Evolutionary conservation across 30 jellyfish, hydroid and myxozoan genomes (phyloP), one percentile per base, ranked within the genome.

Genomic region (Aurelia sp.): DNA sequence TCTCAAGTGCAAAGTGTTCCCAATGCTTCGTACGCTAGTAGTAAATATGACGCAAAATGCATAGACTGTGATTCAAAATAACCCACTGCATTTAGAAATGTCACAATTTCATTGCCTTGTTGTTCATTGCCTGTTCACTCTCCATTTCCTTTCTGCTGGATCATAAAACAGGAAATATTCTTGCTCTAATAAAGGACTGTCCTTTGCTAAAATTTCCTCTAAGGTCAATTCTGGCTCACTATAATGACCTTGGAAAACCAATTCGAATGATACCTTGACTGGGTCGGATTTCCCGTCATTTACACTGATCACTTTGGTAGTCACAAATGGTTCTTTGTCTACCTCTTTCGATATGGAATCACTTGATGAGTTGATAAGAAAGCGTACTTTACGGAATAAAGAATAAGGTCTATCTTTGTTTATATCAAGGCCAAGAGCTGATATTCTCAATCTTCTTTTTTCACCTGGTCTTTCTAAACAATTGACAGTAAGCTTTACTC

Each of bases 231-330:
- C 53, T 17, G 91, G 91, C 68, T 92, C 98, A 10, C 84, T 89
- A 78, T 86, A 92, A 79, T 86, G 97, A 22, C 98, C 95, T 13
- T 83, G 96, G 74, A 86, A 92, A 22, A 55, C 27, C 89, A 92
- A 30, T 33, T 80, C 83, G 50, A 69, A 47, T 2, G 64, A 37
- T 20, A 91, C 51, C n/a, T 86, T 81, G 10, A 75, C 22, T 21
- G 31, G 27, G 33, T 44, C 19, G 6, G 52, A 11, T 7, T 17
- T 20, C 27, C 21, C 33, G 11, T 61, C 62, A 64, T 11, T 50
- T 27, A 35, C 55, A 4, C 62, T 44, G 5, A 61, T 47, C 4
- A 60, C 78, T 31, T 64, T 50, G 3, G 60, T n/a, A 19, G 65
- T 11, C 8, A 66, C 23, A 37, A 86, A 92, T 23, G 97, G 98